Base-by-base conservation (phyloP, 2,113 vertebrate genomes). In the Calcarius ornatus region DNA sequence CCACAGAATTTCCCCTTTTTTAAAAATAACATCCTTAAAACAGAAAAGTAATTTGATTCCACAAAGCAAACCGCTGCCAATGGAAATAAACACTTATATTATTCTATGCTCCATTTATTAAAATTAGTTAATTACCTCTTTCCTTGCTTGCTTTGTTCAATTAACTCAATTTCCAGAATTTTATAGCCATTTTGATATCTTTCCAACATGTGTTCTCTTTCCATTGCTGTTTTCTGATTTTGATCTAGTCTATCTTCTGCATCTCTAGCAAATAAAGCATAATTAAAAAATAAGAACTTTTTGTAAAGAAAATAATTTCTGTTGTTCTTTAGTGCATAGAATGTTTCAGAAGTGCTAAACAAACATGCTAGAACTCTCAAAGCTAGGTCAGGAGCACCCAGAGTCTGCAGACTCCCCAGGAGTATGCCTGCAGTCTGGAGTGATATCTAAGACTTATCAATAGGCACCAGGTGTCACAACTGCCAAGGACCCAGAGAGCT, bases 191-290 rank as follows among this genome's bases (percentile, higher is more conserved):
- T 98, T 66, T 97, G 98, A n/a, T 98, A 98, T 75, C 97, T 97
- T 40, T 98, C 97, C 79, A 99, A 94, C 66, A 95, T 57, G 21
- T 97, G 97, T 80, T 98, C 98, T 88, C 98, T 98, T 97, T 98
- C 98, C 90, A 95, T 96, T n/a, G 98, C 97, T 69, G 95, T 98
- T 96, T 98, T 98, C 92, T 95, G 98, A 64, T 97, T 98, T 92
- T 98, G 97, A 35, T 98, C 97, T 47, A 98, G 97, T 88, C 98
- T 98, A 87, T 98, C 95, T 98, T 99, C 98, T 71, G 98, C 95
- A 87, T 98, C 97, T 96, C 99, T 99, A 93, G n/a, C 87, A 97
- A 97, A 94, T 57, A 93, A 90, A 88, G 21, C 10, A 73, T 30
- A 48, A 69, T 60, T 30, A 45, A 64, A 78, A 59, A 63, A 15